Evolutionary conservation across 2,888 invertebrate genomes (phyloP).

Genomic region (Tigriopus californicus): DNA sequence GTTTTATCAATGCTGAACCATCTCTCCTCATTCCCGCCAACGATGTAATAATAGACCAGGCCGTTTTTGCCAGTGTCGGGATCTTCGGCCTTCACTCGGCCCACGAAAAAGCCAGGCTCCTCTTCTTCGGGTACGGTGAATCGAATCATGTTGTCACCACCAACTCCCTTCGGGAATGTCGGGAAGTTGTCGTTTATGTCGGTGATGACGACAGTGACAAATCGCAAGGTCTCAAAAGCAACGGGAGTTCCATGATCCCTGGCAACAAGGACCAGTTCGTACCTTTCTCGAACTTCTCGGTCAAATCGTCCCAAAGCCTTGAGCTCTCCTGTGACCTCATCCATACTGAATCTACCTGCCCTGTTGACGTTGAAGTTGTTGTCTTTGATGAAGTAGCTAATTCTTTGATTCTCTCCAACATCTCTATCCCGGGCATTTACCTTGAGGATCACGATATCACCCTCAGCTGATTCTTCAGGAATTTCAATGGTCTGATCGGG

Average conservation of each 20-base stretch:
- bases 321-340: conserved; percentile 57
- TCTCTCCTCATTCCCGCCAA: conserved; percentile 45
- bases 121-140: conserved; percentile 19
- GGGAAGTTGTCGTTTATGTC: conserved; percentile 67
- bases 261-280: conserved; percentile 58
- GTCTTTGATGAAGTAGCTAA: conserved; percentile 58
- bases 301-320: conserved; percentile 58
- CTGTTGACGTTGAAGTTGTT: conserved; percentile 53
- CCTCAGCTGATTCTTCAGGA: conserved; percentile 56
- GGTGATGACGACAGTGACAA: conserved; percentile 50
- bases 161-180: conserved; percentile 35
- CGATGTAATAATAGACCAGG: conserved; percentile 61
- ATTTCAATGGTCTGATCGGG: conserved; percentile 58
- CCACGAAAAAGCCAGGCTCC: conserved; percentile 25
- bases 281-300: conserved; percentile 47
- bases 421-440: conserved; percentile 66
- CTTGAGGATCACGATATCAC: conserved; percentile 55
- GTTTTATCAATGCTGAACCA: conserved; percentile 58
- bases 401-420: conserved; percentile 57
- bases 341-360: conserved; percentile 61
- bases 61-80: conserved; percentile 61
- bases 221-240: conserved; percentile 53
- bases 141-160: neutral
- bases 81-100: conserved; percentile 50
- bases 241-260: conserved; percentile 63